Base-by-base conservation (phyloP, 2,888 invertebrate genomes). In the Sphaerophoria taeniata region DNA sequence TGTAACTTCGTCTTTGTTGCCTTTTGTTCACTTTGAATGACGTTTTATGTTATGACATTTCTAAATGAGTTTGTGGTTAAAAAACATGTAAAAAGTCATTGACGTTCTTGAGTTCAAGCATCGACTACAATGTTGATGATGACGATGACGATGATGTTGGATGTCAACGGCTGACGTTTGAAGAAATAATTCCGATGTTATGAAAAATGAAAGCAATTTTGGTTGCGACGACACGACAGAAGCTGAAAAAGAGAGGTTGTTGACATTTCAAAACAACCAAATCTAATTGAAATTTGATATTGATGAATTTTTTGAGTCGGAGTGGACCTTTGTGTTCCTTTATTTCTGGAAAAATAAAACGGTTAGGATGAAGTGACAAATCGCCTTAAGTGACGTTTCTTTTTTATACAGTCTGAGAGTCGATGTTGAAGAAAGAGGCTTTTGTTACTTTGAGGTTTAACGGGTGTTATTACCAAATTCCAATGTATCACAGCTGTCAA, bases 21-120 rank as follows among this genome's bases (percentile, higher is more conserved):
- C 14, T n/a, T 61, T 63, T 63, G 65, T 65, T 65, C 3, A 47
- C 34, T 49, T 65, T 49, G 34, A 34, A 16, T 63, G 58, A 47
- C 63, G 14, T 49, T 63, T 33, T 63, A 34, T 65, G 49, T 65
- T 65, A 47, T 47, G 47, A 49, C 16, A 65, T 63, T 11, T 65
- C 6, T 0, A 49, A 65, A 65, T 49, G 49, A 49, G 65, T 14
- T 63, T 11, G 47, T 34, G 65, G 49, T 56, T 24, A 24, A 24
- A 24, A 24, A 24, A 24, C 24, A 24, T 2, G 16, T 60, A 14
- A 65, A 49, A 49, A 49, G 65, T 65, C 65, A 65, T 65, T 65
- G 65, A 65, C 65, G 65, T 65, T 65, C 3, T 14, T 34, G 65
- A 65, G 34, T 65, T 49, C 34, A 49, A 34, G 16, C 36, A 43